Conservation (phyloP, 2,888 invertebrate genomes). For the Athetis lepigone region DNA sequence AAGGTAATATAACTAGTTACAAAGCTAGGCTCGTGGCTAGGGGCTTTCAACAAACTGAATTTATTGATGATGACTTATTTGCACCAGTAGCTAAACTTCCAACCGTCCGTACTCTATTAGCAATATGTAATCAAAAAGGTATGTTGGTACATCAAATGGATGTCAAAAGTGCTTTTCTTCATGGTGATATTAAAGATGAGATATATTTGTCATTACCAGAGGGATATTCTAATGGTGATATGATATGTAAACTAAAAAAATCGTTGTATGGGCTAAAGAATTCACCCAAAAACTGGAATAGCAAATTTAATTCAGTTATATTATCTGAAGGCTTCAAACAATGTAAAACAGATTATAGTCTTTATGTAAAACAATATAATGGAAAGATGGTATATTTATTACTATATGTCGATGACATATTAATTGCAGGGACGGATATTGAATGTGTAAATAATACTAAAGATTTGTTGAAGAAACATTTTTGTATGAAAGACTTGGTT, state of each 20-base stretch:
- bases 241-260: conserved; percentile 6
- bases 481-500: not conserved
- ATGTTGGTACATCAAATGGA: conserved; percentile 15
- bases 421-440: conserved; percentile 8
- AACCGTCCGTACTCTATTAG: conserved; percentile 1
- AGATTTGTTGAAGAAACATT: not conserved
- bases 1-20: conserved; percentile 9
- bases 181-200: conserved; percentile 47
- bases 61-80: conserved; percentile 11
- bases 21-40: conserved; percentile 7
- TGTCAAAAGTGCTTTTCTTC: conserved; percentile 50
- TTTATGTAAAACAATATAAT: not conserved
- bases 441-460: conserved; percentile 4
- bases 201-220: conserved; percentile 47
- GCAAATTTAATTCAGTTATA: conserved; percentile 2
- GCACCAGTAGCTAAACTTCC: conserved; percentile 4
- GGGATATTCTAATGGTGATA: conserved; percentile 2
- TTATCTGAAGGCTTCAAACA: not conserved
- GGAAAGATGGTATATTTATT: not conserved
- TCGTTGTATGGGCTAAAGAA: not conserved
- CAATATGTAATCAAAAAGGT: conserved; percentile 5
- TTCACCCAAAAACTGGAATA: conserved; percentile 6
- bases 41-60: conserved; percentile 15
- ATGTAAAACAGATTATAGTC: conserved; percentile 7
- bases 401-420: conserved; percentile 4